These are phyloP conservation scores for Micrasema minimum DNA, from an alignment of 1,140 invertebrate species.

Conservation along the genomic window DNA sequence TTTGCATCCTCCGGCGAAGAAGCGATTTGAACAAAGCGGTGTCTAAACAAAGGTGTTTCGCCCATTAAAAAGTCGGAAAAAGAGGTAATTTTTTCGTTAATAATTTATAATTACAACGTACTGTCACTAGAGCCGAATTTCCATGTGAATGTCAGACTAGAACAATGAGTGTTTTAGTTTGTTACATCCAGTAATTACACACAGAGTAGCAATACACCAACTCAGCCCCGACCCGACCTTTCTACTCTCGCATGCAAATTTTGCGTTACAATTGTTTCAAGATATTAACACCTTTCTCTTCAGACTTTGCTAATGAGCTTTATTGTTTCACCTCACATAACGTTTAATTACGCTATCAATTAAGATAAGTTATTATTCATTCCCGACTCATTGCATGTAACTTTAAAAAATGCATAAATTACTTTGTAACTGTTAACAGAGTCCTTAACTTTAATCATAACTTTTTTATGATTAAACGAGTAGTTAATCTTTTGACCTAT, in stretches of 20 bases:
- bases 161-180: conserved; percentile 42
- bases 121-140: conserved; percentile 37
- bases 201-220: background rate
- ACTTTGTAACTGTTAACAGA: no score
- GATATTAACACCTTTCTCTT: conserved; percentile 32
- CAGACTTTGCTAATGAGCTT: conserved; percentile 16
- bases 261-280: conserved; percentile 23
- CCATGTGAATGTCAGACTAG: conserved; percentile 44
- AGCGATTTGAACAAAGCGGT: conserved; percentile 29
- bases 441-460: background rate
- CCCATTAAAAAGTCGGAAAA: conserved; percentile 37
- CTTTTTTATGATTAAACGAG: background rate
- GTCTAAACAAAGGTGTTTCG: conserved; percentile 41
- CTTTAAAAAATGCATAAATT: background rate
- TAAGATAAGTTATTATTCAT: conserved; percentile 13
- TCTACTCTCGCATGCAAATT: conserved; percentile 23
- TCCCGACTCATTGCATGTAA: conserved; percentile 1
- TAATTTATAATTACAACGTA: conserved; percentile 47
- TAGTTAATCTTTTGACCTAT: no score
- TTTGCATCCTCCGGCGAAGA: background rate
- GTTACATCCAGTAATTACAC: conserved; percentile 44
- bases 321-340: conserved; percentile 23
- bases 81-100: conserved; percentile 46
- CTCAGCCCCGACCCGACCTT: no score
- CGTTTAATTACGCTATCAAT: conserved; percentile 25